These are phyloP conservation scores for Nemurella pictetii DNA, from an alignment of 2,888 invertebrate genomes.

Conservation along the genomic window DNA sequence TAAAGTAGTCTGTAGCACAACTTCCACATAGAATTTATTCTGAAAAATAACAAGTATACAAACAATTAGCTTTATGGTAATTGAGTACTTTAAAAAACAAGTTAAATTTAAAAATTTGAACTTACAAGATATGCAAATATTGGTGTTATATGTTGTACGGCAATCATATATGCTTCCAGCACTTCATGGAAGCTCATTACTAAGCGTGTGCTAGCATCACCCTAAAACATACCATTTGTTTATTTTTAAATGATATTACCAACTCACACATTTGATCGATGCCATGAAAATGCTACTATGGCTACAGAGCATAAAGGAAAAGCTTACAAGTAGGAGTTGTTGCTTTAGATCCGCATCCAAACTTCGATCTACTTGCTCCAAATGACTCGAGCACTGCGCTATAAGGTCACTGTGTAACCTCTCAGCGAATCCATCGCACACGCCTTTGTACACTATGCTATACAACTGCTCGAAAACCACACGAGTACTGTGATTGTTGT, in stretches of 20 bases:
- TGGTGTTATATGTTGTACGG: conserved; percentile 40
- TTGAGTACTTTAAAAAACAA: neutral
- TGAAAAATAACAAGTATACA: conserved; percentile 33
- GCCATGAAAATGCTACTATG: neutral
- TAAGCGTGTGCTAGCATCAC: conserved; percentile 26
- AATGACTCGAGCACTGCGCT: conserved; percentile 37
- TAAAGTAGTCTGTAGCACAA: conserved; percentile 36
- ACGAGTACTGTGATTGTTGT: conserved; percentile 31
- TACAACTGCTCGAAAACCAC: conserved; percentile 42
- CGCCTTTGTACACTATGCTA: conserved; percentile 41
- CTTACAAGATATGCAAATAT: conserved; percentile 41
- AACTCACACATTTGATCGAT: neutral
- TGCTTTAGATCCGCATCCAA: conserved; percentile 16
- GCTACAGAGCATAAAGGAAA: neutral
- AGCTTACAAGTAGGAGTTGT: neutral
- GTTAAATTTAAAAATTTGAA: too few species aligned
- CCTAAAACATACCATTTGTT: conserved; percentile 26
- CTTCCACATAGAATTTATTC: conserved; percentile 41
- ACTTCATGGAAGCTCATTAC: conserved; percentile 39
- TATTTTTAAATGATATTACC: neutral
- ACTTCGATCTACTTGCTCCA: conserved; percentile 38
- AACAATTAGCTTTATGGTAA: neutral
- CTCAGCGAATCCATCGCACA: conserved; percentile 41
- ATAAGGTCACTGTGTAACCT: conserved; percentile 39
- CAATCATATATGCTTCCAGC: conserved; percentile 35